These are phyloP conservation scores for human (Homo sapiens) DNA, from an alignment of 2,113 vertebrate species.

Conservation along the genomic window DNA sequence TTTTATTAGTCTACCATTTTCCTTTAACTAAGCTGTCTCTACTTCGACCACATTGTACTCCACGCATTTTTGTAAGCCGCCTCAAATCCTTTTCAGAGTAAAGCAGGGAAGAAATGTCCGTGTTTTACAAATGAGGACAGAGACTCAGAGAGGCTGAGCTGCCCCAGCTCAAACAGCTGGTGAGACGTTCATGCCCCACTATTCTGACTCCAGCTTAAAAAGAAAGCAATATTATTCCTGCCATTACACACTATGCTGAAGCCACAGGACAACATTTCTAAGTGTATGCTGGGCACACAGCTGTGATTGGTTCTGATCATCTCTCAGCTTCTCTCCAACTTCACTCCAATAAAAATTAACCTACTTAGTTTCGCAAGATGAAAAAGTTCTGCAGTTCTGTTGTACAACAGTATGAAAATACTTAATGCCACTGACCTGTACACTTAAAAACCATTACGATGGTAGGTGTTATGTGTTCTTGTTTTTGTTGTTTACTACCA, in stretches of 20 bases:
- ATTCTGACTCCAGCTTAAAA: neutral
- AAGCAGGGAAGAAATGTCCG: neutral
- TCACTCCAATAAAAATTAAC: neutral
- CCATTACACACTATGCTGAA: neutral
- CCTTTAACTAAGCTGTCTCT: neutral
- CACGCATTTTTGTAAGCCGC: neutral
- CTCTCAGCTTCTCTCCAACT: neutral
- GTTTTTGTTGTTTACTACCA: neutral
- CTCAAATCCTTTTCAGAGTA: slow-evolving; percentile 24
- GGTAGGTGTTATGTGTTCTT: neutral
- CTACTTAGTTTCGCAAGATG: neutral
- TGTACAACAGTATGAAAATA: neutral
- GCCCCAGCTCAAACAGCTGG: slow-evolving; percentile 4
- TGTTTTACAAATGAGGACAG: slow-evolving; percentile 37
- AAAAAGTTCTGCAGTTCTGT: neutral
- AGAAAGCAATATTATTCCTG: neutral
- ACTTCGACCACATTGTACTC: neutral
- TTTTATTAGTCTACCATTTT: neutral
- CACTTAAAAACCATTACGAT: neutral
- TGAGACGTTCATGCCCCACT: neutral
- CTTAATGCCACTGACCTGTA: neutral
- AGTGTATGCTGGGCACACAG: neutral
- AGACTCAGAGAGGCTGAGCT: neutral
- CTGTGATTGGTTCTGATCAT: neutral
- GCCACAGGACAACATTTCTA: neutral